phyloP scores from a whole-genome alignment of 2,888 invertebrate genomes.

The Xestia ashworthii region DNA sequence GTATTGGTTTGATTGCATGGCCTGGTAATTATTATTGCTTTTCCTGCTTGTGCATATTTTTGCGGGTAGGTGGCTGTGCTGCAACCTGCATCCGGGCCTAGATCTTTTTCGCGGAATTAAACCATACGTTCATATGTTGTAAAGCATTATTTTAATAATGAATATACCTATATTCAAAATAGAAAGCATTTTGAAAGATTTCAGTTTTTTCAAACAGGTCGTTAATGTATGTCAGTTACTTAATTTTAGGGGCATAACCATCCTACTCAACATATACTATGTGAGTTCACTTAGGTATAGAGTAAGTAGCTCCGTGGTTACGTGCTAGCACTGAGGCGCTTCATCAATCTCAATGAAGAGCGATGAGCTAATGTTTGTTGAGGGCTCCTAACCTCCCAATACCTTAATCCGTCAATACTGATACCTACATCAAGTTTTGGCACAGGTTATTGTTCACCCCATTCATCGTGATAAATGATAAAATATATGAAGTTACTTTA shows the following conservation, averaged over 20 bases:
- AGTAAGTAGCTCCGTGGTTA: constrained; percentile 13
- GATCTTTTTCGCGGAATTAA: too few species aligned
- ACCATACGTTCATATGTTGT: too few species aligned
- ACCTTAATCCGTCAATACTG: constrained; percentile 55
- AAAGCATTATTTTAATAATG: too few species aligned
- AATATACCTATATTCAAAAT: not conserved
- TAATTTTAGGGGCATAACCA: not conserved
- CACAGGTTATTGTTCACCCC: constrained; percentile 28
- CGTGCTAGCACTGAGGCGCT: constrained; percentile 26
- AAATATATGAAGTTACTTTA: constrained; percentile 1
- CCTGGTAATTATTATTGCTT: too few species aligned
- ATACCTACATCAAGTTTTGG: constrained; percentile 51
- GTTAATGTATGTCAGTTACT: not conserved
- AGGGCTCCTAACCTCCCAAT: constrained; percentile 31
- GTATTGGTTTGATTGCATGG: too few species aligned
- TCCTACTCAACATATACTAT: too few species aligned
- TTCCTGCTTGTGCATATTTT: too few species aligned
- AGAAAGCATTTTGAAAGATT: not conserved
- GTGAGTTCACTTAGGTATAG: not conserved
- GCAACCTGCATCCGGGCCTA: too few species aligned
- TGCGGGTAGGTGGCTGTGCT: too few species aligned
- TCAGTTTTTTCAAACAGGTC: not conserved
- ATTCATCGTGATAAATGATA: constrained; percentile 36
- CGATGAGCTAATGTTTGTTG: constrained; percentile 42
- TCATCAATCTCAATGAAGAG: constrained; percentile 55